Percentiles rank a stretch among this genome's conserved stretches.
Evolutionary conservation across 2,888 invertebrate species (phyloP).

Genomic region (Actias luna): DNA sequence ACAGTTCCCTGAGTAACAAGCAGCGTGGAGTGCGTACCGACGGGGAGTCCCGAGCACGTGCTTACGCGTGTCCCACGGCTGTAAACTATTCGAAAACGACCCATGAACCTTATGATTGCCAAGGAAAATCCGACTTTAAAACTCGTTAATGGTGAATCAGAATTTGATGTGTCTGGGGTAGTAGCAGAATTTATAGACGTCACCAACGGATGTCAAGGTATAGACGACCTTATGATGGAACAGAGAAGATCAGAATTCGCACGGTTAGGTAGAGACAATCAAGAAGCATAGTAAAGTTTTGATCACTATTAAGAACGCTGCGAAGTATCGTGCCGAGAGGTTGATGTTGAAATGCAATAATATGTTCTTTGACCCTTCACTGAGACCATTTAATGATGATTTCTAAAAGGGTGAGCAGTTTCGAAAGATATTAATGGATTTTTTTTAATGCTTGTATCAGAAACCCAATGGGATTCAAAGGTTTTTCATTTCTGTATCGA

Average conservation of each 20-base stretch:
- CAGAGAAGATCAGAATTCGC: conserved; percentile 54
- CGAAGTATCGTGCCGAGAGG: conserved; percentile 67
- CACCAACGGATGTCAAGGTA: conserved; percentile 39
- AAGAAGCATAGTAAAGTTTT: conserved; percentile 53
- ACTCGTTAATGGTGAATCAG: conserved; percentile 15
- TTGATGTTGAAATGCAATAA: conserved; percentile 67
- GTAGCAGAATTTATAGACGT: conserved; percentile 48
- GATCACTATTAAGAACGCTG: conserved; percentile 62
- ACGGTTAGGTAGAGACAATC: conserved; percentile 39
- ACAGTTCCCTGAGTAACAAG: conserved; percentile 77
- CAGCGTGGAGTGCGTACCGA: conserved; percentile 67
- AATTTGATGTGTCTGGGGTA: conserved; percentile 28
- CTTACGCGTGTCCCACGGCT: conserved; percentile 64
- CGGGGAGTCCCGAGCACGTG: conserved; percentile 77
- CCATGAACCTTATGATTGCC: conserved; percentile 29
- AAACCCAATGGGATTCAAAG: not conserved
- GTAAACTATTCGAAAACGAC: conserved; percentile 30
- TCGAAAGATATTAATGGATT: conserved; percentile 70
- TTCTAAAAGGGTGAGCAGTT: conserved; percentile 68
- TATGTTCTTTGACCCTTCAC: conserved; percentile 74
- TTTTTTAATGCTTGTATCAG: conserved; percentile 46
- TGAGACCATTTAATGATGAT: conserved; percentile 72
- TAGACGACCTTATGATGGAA: conserved; percentile 51
- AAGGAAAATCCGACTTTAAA: conserved; percentile 38
- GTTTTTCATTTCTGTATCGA: not conserved